phyloP scores from a whole-genome alignment of 2,888 invertebrate genomes.

The Lepas anatifera region DNA sequence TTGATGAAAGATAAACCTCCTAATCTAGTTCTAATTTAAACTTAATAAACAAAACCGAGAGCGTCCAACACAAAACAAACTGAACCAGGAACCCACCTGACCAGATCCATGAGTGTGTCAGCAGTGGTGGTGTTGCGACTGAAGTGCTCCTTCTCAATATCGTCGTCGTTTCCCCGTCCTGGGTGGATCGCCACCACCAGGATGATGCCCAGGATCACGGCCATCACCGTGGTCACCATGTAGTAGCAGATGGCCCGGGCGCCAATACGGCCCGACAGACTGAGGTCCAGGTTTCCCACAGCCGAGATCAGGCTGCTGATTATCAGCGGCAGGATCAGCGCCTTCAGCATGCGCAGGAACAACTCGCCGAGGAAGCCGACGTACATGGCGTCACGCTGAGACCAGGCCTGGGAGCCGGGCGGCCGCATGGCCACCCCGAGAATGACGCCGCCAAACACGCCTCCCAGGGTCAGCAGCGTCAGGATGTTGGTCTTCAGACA shows the following conservation, averaged over 20 bases:
- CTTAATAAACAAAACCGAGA: no score
- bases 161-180: conserved; percentile 36
- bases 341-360: conserved; percentile 90
- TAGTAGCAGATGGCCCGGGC: conserved; percentile 78
- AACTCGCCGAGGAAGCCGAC: conserved; percentile 47
- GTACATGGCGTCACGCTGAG: conserved; percentile 27
- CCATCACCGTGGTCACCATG: conserved; percentile 78
- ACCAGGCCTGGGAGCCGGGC: conserved; percentile 20
- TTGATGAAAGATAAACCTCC: no score
- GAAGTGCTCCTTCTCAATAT: conserved; percentile 21
- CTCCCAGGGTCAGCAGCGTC: conserved; percentile 65
- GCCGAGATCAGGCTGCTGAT: conserved; percentile 83
- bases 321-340: conserved; percentile 83
- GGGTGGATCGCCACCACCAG: conserved; percentile 80
- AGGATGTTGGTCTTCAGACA: conserved; percentile 61
- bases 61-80: no score
- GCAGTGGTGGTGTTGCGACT: conserved; percentile 57
- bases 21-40: no score
- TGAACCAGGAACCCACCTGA: conserved; percentile 48
- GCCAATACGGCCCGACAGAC: conserved; percentile 78
- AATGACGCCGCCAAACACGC: conserved; percentile 61
- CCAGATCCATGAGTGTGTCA: conserved; percentile 82
- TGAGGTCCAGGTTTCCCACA: conserved; percentile 53
- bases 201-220: conserved; percentile 80
- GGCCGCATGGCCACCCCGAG: conserved; percentile 44